Conservation (phyloP, 2,888 invertebrate genomes). For the Chrysomela aeneicollis region DNA sequence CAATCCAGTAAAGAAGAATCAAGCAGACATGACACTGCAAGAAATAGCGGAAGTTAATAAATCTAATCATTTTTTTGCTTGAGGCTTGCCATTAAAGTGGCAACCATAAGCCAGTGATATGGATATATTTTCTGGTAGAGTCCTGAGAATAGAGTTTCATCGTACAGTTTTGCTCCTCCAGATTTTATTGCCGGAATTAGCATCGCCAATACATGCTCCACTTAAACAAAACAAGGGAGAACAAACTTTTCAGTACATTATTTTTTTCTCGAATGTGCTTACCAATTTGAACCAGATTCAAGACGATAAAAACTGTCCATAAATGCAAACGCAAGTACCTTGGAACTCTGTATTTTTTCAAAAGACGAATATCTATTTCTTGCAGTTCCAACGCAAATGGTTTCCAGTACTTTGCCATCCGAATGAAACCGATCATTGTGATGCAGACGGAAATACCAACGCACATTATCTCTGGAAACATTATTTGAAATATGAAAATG, state of each 20-base stretch:
- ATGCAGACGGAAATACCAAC: not conserved
- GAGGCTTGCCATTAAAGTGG: too few relatives aligned
- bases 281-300: not conserved
- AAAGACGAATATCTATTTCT: not conserved
- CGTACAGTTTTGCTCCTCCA: too few relatives aligned
- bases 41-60: not conserved
- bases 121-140: too few relatives aligned
- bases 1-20: conserved; percentile 69
- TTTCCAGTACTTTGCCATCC: conserved; percentile 8
- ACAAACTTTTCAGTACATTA: too few relatives aligned
- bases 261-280: too few relatives aligned
- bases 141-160: too few relatives aligned
- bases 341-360: conserved; percentile 7
- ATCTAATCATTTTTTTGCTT: too few relatives aligned
- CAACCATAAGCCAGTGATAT: too few relatives aligned
- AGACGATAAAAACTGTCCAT: not conserved
- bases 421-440: not conserved
- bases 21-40: conserved; percentile 39
- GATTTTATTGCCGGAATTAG: too few relatives aligned
- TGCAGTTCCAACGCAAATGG: not conserved
- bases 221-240: too few relatives aligned
- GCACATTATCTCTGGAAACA: not conserved
- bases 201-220: too few relatives aligned
- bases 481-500: too few relatives aligned
- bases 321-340: not conserved